Evolutionary conservation across 1,140 invertebrate genomes (phyloP), one percentile per base, ranked within the genome.

Genomic region (Oncopodura yosiiana): DNA sequence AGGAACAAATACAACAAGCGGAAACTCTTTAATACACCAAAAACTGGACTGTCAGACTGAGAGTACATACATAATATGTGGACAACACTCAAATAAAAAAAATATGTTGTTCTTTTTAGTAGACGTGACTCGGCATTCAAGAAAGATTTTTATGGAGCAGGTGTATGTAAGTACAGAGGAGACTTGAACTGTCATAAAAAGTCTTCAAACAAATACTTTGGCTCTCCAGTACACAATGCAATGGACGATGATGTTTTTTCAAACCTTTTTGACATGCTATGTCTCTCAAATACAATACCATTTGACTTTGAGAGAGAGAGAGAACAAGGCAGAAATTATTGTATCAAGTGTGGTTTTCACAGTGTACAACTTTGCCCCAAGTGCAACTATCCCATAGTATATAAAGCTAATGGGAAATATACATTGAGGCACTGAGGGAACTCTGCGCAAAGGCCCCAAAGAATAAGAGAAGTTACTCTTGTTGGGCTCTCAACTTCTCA

Each of bases 141-240:
- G 21, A n/a, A 18, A 34, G 21, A 49, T 49, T 49, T 49, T 49
- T 49, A 49, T 49, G 46, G 26, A 34, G 46, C 46, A 49, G 46
- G 46, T 49, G 46, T 11, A 19, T 9, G 27, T 37, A 38, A 37
- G 38, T 49, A 49, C 38, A 37, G 23, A 5, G 3, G 32, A 27
- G 46, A 16, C 18, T 3, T 27, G 23, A 5, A 8, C 8, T 16
- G 11, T 8, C 16, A 18, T 18, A 46, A 27, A 32, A n/a, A 4
- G 29, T 32, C 29, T 18, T 5, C n/a, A n/a, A n/a, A n/a, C n/a
- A n/a, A 44, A 24, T 14, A 44, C 21, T 3, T 29, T 14, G 12
- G 21, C 19, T 49, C 26, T 37, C 44, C n/a, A 46, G 14, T 16
- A 39, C 16, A 39, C 37, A 39, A 39, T 39, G 37, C 9, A 39